A percentile compares a stretch with the other conserved stretches of the same genome.
These are phyloP conservation scores for Danaus melanippus DNA, from an alignment of 1,140 invertebrate species.

Conservation along the genomic window DNA sequence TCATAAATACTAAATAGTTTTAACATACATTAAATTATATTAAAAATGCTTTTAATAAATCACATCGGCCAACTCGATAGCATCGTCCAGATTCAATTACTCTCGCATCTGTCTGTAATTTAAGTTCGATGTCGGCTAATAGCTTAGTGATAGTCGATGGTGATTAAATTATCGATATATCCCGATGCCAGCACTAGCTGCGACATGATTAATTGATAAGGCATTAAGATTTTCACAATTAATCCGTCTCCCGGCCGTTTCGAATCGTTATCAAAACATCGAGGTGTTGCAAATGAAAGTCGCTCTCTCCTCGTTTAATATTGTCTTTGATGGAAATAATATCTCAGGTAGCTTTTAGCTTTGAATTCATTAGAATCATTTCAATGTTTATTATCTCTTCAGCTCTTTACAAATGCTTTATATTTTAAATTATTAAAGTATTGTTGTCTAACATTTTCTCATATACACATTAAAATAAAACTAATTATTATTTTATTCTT, in stretches of 20 bases:
- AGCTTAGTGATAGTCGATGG: slow-evolving; percentile 25
- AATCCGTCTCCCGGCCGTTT: slow-evolving; percentile 9
- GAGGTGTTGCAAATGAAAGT: not conserved
- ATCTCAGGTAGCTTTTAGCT: no score
- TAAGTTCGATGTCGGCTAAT: slow-evolving; percentile 34
- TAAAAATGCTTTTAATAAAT: no score
- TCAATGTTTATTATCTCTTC: not conserved
- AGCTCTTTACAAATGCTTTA: no score
- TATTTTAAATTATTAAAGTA: no score
- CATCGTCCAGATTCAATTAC: slow-evolving; percentile 13
- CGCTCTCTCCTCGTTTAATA: no score
- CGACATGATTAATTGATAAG: slow-evolving; percentile 21
- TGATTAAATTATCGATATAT: slow-evolving; percentile 37
- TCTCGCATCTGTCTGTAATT: slow-evolving; percentile 19
- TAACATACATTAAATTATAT: no score
- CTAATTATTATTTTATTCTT: no score
- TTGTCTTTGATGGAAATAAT: no score
- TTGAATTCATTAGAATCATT: not conserved
- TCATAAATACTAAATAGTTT: no score
- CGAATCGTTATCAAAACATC: slow-evolving; percentile 16
- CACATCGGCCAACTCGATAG: no score
- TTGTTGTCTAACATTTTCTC: no score
- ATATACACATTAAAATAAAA: no score
- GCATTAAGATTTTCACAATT: slow-evolving; percentile 14
- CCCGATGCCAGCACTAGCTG: slow-evolving; percentile 17